Evolutionary conservation across 2,888 invertebrate species (phyloP).

Genomic region (Melanotus villosus): DNA sequence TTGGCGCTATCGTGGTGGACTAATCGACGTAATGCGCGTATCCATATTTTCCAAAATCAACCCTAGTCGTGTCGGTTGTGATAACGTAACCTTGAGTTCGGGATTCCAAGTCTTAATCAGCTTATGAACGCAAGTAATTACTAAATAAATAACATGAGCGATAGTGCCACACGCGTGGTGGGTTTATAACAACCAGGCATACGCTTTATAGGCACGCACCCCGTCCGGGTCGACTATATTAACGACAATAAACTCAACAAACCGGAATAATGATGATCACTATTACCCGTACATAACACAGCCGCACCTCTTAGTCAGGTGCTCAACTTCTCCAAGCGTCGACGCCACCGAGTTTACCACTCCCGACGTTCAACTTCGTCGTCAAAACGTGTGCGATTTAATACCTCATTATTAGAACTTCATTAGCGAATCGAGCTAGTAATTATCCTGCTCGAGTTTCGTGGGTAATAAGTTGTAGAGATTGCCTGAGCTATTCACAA

Average conservation of each 20-base stretch:
- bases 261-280: conserved; percentile 58
- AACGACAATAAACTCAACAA: conserved; percentile 57
- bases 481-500: conserved; percentile 39
- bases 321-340: conserved; percentile 1
- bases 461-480: conserved; percentile 38
- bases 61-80: conserved; percentile 10
- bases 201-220: conserved; percentile 48
- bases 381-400: conserved; percentile 38
- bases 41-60: background rate
- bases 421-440: conserved; percentile 44
- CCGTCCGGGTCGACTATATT: conserved; percentile 50
- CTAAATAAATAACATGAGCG: conserved; percentile 37
- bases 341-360: too few relatives aligned
- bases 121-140: conserved; percentile 35
- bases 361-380: background rate
- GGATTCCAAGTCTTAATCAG: conserved; percentile 23
- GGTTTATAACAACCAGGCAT: conserved; percentile 27
- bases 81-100: background rate
- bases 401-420: conserved; percentile 45
- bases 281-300: conserved; percentile 44
- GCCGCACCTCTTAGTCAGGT: conserved; percentile 32
- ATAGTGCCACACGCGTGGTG: conserved; percentile 17
- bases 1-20: too few relatives aligned
- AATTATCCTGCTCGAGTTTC: conserved; percentile 41
- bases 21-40: background rate